phyloP scores from a whole-genome alignment of 1,140 invertebrate species.

The Hylaeus anthracinus region DNA sequence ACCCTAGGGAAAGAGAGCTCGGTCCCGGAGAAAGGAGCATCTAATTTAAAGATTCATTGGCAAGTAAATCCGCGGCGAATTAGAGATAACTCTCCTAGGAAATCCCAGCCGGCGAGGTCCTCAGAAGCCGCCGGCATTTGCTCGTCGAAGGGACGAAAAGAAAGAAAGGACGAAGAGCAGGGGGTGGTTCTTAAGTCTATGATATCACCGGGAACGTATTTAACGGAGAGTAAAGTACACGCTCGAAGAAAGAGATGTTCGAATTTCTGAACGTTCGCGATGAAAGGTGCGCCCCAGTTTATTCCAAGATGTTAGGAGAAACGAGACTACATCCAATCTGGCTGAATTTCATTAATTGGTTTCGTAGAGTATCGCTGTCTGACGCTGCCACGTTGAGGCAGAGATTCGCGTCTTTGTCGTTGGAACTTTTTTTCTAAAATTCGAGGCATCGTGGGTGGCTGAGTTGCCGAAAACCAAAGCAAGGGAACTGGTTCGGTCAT shows the following conservation, averaged over 20 bases:
- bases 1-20: conserved; percentile 21
- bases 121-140: conserved; percentile 45
- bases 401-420: background rate
- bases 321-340: background rate
- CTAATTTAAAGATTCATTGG: conserved; percentile 83
- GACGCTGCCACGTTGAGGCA: background rate
- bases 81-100: conserved; percentile 81
- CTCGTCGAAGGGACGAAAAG: conserved; percentile 23
- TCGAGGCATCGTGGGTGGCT: background rate
- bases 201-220: conserved; percentile 61
- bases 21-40: conserved; percentile 66
- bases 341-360: background rate
- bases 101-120: conserved; percentile 77
- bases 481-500: conserved; percentile 7
- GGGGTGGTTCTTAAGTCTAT: conserved; percentile 63
- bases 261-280: conserved; percentile 3
- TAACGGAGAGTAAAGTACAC: conserved; percentile 41
- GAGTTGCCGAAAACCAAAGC: conserved; percentile 19
- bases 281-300: background rate
- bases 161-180: background rate
- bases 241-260: background rate
- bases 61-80: conserved; percentile 82
- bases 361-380: background rate
- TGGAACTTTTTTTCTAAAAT: conserved; percentile 9
- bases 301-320: background rate